Conservation (phyloP, 2,113 vertebrate genomes). For the Cyanoderma ruficeps region DNA sequence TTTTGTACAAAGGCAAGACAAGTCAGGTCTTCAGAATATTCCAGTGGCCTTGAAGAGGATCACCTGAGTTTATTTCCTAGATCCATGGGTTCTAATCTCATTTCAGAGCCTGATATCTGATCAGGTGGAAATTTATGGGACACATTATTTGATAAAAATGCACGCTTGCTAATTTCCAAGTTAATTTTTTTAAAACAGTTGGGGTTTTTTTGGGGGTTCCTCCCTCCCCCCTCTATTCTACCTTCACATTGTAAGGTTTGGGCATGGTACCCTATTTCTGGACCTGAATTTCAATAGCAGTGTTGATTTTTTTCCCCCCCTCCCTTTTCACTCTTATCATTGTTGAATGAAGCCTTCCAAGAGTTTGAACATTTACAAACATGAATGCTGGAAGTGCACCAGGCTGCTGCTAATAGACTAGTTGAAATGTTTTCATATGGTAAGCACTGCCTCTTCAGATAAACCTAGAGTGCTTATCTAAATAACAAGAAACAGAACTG, state of each 20-base stretch:
- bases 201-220: neutral
- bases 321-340: neutral
- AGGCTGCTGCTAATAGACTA: neutral
- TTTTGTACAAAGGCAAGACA: neutral
- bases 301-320: accelerated
- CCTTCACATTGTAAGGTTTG: neutral
- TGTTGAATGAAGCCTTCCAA: neutral
- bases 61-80: neutral
- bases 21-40: neutral
- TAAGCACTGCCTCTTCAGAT: neutral
- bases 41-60: neutral
- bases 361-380: neutral
- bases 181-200: neutral
- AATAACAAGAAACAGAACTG: neutral
- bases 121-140: neutral
- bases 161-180: neutral
- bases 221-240: accelerated
- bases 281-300: neutral
- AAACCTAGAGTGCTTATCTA: neutral
- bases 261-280: neutral
- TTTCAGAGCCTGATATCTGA: neutral
- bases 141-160: neutral
- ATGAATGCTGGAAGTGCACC: neutral
- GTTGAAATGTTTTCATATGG: neutral
- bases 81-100: neutral